Percentiles rank a stretch among this genome's conserved stretches.
Conservation (phyloP, 1,140 invertebrate genomes). For the Trachelipus rathkii region DNA sequence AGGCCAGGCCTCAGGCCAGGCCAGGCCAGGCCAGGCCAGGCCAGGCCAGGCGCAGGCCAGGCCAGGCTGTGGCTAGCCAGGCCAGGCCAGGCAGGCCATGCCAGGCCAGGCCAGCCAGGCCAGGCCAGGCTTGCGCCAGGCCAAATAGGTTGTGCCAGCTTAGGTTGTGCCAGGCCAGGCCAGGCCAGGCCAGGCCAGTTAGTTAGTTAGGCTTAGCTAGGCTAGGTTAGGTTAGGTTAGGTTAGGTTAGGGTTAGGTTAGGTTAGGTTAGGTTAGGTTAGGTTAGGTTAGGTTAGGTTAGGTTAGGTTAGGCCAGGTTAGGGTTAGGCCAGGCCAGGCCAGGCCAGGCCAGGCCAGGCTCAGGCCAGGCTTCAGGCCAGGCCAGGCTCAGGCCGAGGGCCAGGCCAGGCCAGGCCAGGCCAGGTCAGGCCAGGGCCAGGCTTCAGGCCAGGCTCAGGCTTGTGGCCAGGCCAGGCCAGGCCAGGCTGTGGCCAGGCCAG, state of each 20-base stretch:
- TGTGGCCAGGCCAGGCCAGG: slow-evolving; percentile 7
- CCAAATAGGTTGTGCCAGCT: background rate
- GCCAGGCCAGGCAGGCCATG: background rate
- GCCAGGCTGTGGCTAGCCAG: slow-evolving; percentile 9
- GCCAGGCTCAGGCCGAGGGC: slow-evolving; percentile 14
- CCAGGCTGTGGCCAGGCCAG: too few relatives aligned
- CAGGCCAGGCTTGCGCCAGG: slow-evolving; percentile 1
- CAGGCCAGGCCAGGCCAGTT: slow-evolving; percentile 16
- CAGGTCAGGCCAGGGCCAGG: slow-evolving; percentile 16
- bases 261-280: slow-evolving; percentile 16
- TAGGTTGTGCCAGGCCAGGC: slow-evolving; percentile 18
- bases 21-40: slow-evolving; percentile 34
- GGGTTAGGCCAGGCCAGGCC: slow-evolving; percentile 32
- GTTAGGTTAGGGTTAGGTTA: too few relatives aligned
- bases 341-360: slow-evolving; percentile 25
- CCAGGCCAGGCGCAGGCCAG: slow-evolving; percentile 17
- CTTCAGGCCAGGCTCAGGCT: slow-evolving; percentile 14
- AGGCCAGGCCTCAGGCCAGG: slow-evolving; percentile 22
- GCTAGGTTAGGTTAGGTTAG: slow-evolving; percentile 20
- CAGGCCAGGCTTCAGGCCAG: slow-evolving; percentile 3
- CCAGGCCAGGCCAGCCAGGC: too few relatives aligned
- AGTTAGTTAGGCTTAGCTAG: too few relatives aligned
- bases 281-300: slow-evolving; percentile 21
- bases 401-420: slow-evolving; percentile 24
- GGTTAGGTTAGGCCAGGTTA: slow-evolving; percentile 38